Evolutionary conservation across 2,113 vertebrate species (phyloP), one percentile per base, ranked within the genome.

Genomic region (Zeus faber): DNA sequence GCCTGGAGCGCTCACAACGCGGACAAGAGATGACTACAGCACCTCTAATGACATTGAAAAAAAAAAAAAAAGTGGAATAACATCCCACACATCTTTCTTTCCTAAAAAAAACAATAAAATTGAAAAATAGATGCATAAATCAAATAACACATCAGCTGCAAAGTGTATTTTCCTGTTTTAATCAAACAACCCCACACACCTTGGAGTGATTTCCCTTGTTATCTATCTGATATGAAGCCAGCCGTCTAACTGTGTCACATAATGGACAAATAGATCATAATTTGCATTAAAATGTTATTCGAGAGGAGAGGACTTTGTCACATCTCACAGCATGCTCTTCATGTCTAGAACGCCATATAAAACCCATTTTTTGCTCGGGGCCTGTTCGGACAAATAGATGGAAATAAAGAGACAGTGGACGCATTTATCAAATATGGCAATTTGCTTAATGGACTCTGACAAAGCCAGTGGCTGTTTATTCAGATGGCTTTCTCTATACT

Each of bases 371-470:
- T 67, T 47, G 58, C 67, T 67, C 57, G 46, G 8, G 69, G 72
- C 62, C 65, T 57, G 39, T 70, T 80, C 66, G 24, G 59, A 63
- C 26, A 8, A 76, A 70, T 45, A 62, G 45, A 43, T 61, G 43
- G 13, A 11, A 54, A 23, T 45, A 58, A 61, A 67, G 58, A 59
- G 50, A 65, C 47, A 54, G 45, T 77, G 43, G 72, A 63, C 60
- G 70, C 80, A 81, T 88, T 83, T 74, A 80, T 86, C 79, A 86
- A 80, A 82, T 72, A 66, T 76, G 60, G 74, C 80, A 87, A 85
- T 87, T 88, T 86, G 66, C 72, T 81, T 87, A 88, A 88, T 87
- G 85, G 84, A 82, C 78, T 83, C 62, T 79, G 85, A 88, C 82
- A 83, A 84, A 86, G 83, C 81, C 78, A 81, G 64, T 75, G 82